A percentile compares a stretch with the other conserved stretches of the same genome.
Evolutionary conservation across 2,113 vertebrate species (phyloP).

Genomic region (Neolamprologus modestus): DNA sequence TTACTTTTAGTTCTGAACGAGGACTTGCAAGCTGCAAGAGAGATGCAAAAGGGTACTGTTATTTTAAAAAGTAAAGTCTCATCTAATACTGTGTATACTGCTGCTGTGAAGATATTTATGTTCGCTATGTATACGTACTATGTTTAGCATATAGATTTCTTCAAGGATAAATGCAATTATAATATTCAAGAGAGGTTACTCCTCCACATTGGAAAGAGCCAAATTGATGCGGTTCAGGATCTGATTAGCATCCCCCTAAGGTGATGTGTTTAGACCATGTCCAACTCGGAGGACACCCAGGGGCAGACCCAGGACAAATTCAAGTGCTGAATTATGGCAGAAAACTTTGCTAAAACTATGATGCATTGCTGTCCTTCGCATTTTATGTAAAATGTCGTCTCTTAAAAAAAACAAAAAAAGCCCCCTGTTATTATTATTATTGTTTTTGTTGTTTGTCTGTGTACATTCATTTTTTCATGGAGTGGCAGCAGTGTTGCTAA

Average conservation of each 20-base stretch:
- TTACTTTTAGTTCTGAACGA: background rate
- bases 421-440: background rate
- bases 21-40: background rate
- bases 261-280: background rate
- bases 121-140: background rate
- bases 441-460: background rate
- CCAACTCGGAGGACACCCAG: background rate
- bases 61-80: background rate
- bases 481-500: background rate
- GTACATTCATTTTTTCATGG: background rate
- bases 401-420: background rate
- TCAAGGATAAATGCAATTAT: background rate
- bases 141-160: background rate
- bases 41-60: background rate
- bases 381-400: background rate
- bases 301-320: background rate
- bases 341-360: background rate
- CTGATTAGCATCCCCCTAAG: background rate
- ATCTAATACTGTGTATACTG: background rate
- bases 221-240: background rate
- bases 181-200: background rate
- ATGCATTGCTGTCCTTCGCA: background rate
- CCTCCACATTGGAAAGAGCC: background rate
- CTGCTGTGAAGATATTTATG: background rate
- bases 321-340: background rate